phyloP scores from a whole-genome alignment of 1,140 invertebrate genomes.

The Sycophila sp. region DNA sequence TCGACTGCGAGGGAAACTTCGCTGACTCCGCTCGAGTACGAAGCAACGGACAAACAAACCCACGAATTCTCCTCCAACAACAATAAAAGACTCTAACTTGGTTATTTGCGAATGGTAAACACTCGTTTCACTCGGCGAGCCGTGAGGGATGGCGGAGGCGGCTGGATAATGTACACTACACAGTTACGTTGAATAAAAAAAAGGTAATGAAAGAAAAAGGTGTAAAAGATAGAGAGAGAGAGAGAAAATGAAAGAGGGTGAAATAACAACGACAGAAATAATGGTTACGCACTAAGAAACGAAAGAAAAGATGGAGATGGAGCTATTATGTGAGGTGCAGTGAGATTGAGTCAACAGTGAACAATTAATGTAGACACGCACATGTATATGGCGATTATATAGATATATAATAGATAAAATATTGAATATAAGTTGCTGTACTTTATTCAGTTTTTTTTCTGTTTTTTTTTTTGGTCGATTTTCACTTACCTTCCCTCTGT shows the following conservation, averaged over 20 bases:
- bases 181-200: not conserved
- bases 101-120: too few relatives aligned
- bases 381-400: slow-evolving; percentile 1
- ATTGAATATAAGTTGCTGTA: not conserved
- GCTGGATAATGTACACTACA: not conserved
- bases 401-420: slow-evolving; percentile 14
- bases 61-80: too few relatives aligned
- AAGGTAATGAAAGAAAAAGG: not conserved
- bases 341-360: slow-evolving; percentile 47
- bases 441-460: not conserved
- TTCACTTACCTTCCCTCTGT: slow-evolving; percentile 92
- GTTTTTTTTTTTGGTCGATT: slow-evolving; percentile 4
- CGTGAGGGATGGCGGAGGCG: not conserved
- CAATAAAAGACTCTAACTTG: too few relatives aligned
- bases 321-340: slow-evolving; percentile 32
- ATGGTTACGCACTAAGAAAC: too few relatives aligned
- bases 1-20: too few relatives aligned
- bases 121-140: not conserved
- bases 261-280: not conserved
- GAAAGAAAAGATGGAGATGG: slow-evolving; percentile 6
- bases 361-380: slow-evolving; percentile 40
- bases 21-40: too few relatives aligned
- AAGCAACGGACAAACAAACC: too few relatives aligned
- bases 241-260: too few relatives aligned
- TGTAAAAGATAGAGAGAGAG: not conserved